Evolutionary conservation across 2,888 invertebrate species (phyloP), one percentile per base, ranked within the genome.

Genomic region (Sphecodes monilicornis): DNA sequence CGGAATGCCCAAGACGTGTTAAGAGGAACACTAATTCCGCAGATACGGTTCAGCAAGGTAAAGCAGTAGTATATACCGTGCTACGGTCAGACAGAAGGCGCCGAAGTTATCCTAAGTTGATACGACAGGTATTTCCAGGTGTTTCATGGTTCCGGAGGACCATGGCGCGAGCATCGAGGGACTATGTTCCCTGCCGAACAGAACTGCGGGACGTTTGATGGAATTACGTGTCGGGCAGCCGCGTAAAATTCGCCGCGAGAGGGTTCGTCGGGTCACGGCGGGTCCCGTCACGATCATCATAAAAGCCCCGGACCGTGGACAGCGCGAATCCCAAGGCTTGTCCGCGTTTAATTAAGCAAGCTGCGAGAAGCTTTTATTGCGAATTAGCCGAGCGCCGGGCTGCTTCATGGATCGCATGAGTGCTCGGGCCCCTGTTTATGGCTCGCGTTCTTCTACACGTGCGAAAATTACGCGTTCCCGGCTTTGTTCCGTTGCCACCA

Each of bases 321-420:
- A 26, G 41, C 80, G 54, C 80, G 66, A n/a, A 72, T 78, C 82
- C 84, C 70, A 29, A n/a, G 66, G 76, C 76, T 54, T 66, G 74
- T 18, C 22, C 57, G 50, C 68, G 80, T 87, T 88, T 87, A 86
- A 89, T 88, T 89, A 88, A 86, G 80, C 77, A 79, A 84, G 80
- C 84, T 83, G 78, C 75, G 85, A 85, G 79, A 41, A 84, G 85
- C 88, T 89, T 91, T 89, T 90, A 91, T 91, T 87, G 80, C 83
- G 84, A 89, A 88, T 91, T 90, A 90, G 70, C 80, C 66, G 78
- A 18, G 60, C 57, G 46, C 64, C 75, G 46, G 71, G 36, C 71
- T 29, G 68, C 46, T 68, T 69, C 78, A 69, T 74, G 60, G 82
- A 78, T 78, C 69, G 73, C 39, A 32, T n/a, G 54, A 79, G 75